Evolutionary conservation across 2,113 vertebrate genomes (phyloP), one percentile per base, ranked within the genome.

Genomic region (Indicator indicator): DNA sequence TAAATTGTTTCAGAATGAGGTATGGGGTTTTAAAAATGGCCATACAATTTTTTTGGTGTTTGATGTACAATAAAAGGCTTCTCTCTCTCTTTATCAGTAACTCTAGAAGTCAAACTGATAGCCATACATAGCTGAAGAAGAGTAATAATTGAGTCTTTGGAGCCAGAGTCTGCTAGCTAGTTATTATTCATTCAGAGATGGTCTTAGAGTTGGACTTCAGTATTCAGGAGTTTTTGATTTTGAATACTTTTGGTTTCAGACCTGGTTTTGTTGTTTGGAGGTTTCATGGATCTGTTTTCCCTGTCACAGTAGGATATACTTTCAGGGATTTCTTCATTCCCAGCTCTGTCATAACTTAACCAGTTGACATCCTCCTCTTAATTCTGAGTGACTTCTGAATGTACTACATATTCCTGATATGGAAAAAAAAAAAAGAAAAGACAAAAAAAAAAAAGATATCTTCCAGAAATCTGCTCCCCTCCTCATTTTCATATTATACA

Each of bases 381-480:
- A n/a, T 72, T 77, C 33, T n/a, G 9, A 33, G n/a, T 54, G 75
- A 26, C 8, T 40, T 70, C 26, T 58, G 24, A 28, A 32, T 28
- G 9, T 38, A 23, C 23, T 42, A 44, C 10, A 11, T 2, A 4
- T 40, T n/a, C 8, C 2, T 1, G 1, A 19, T 38, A 40, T 23
- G 21, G 20, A 9, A 10, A 10, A 24, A 50, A 23, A 50, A 23
- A 23, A 23, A 50, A 23, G 5, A 12, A 12, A 24, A 52, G 23
- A 23, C 20, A 11, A 6, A 12, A 24, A 24, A 12, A 50, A 24
- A 24, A 52, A 52, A 24, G 6, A 6, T 6, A 52, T 52, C 50
- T 52, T 52, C 50, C 50, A 52, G 23, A 69, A 75, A 52, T 11
- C 9, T 20, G 28, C n/a, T 63, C 8, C 5, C 5, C 11, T 59